Evolutionary conservation across 2,888 invertebrate species (phyloP).

Genomic region (Doris montereyensis): DNA sequence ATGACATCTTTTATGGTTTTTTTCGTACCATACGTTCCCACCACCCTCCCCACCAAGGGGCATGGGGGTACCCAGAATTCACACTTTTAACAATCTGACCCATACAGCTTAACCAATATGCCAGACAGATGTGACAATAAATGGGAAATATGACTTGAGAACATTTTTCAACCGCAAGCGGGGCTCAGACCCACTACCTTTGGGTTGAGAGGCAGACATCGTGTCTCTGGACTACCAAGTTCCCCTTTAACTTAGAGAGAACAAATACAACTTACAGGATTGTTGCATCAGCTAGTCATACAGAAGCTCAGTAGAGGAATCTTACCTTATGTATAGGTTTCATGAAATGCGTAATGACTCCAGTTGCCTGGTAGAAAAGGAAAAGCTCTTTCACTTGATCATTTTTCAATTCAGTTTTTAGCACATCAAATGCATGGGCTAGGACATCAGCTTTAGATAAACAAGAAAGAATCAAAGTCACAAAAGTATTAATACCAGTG

Average conservation of each 20-base stretch:
- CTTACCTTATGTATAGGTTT: constrained; percentile 69
- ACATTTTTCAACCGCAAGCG: too few species aligned
- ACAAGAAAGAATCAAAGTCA: too few species aligned
- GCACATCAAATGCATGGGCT: constrained; percentile 68
- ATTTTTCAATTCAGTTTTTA: constrained; percentile 68
- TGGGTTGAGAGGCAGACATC: too few species aligned
- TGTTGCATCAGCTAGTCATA: background rate
- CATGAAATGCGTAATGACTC: constrained; percentile 64
- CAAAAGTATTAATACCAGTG: too few species aligned
- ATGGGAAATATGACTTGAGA: background rate
- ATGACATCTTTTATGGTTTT: too few species aligned
- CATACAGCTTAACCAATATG: background rate
- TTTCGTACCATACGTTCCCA: too few species aligned
- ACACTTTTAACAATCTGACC: background rate
- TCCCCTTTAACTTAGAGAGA: background rate
- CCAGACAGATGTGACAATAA: background rate
- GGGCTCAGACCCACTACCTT: too few species aligned
- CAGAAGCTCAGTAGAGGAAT: too few species aligned
- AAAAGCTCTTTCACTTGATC: constrained; percentile 68
- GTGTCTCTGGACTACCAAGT: too few species aligned
- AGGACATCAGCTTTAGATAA: constrained; percentile 66
- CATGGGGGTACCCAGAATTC: too few species aligned
- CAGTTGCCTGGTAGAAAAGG: constrained; percentile 69
- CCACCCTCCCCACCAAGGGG: too few species aligned
- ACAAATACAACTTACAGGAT: background rate